Base-by-base conservation (phyloP, 2,888 invertebrate species). In the Drosophila macrothrix region DNA sequence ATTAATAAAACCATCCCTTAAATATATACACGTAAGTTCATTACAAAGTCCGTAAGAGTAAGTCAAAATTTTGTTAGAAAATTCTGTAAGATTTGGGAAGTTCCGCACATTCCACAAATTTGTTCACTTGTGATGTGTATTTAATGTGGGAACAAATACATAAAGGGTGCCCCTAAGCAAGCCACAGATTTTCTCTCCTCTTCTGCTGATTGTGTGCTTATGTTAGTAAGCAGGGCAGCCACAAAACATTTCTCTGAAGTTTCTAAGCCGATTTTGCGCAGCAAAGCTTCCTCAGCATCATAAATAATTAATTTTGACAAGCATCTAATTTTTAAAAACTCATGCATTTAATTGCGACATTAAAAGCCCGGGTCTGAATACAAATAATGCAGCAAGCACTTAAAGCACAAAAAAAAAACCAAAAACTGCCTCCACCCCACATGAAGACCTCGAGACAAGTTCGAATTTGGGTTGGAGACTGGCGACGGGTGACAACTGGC, bases 281-380 rank as follows among this genome's bases (percentile, higher is more conserved):
- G 29, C n/a, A 19, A 70, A 88, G 86, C 88, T 84, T 80, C 72
- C 69, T 59, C 71, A 58, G 53, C 53, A 33, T 76, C 81, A 91
- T 91, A 91, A 92, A 92, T 90, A 74, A 85, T 76, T 81, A 72
- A 73, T 85, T 91, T 84, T 91, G 92, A 91, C 91, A 91, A 80
- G 78, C 88, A 85, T 87, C 87, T 87, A 90, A 90, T 90, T 89
- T 83, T 90, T 73, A 56, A 78, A 89, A 87, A 90, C 74, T 87
- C 91, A 87, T 84, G 90, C 87, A 78, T 90, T 87, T 89, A 90
- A 87, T 87, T 89, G 87, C 85, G 90, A 90, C 90, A 90, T 85
- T 88, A 86, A 88, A 88, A 83, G 82, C 88, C 69, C 84, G 50
- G 68, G 69, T 68, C 50, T 25, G 65, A 63, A 58, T 60, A 83